Evolutionary conservation across 2,888 invertebrate genomes (phyloP), one percentile per base, ranked within the genome.

Genomic region (Chrysomela aeneicollis): DNA sequence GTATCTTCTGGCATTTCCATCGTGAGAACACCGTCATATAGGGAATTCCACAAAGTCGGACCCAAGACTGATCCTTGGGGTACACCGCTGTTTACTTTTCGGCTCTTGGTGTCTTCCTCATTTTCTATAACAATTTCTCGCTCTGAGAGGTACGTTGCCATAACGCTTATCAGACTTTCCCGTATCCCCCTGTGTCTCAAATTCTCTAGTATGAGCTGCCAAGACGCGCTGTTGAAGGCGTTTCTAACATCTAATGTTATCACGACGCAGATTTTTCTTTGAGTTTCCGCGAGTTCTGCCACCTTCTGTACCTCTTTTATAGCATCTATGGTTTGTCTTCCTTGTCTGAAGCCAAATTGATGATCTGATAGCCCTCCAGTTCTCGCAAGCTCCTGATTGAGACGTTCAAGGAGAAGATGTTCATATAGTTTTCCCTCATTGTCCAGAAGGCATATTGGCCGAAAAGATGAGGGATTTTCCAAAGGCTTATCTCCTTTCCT

Each of bases 261-360:
- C 26, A n/a, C n/a, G n/a, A n/a, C n/a, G n/a, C n/a, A n/a, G n/a
- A n/a, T n/a, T n/a, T n/a, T n/a, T n/a, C n/a, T n/a, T n/a, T n/a
- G n/a, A n/a, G n/a, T n/a, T n/a, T n/a, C n/a, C n/a, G n/a, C 21
- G n/a, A n/a, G n/a, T n/a, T n/a, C n/a, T n/a, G n/a, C n/a, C n/a
- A n/a, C n/a, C n/a, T n/a, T n/a, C n/a, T 57, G 12, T 22, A 61
- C 61, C 19, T 55, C 22, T 1, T 19, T 50, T 17, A 64, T 57
- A 8, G 61, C 64, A 51, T 61, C 64, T 6, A 57, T 51, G 5
- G 64, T 61, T 22, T 61, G 57, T 26, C 57, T 54, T 15, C 59
- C 59, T 17, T 62, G 32, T n/a, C 50, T 62, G 30, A 61, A 66
- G 0, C 62, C 66, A 58, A 15, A 62, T 19, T 66, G 62, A 10